A percentile compares a stretch with the other conserved stretches of the same genome.
Evolutionary conservation across 2,113 vertebrate species (phyloP).

Genomic region (Cheirogaleus medius): DNA sequence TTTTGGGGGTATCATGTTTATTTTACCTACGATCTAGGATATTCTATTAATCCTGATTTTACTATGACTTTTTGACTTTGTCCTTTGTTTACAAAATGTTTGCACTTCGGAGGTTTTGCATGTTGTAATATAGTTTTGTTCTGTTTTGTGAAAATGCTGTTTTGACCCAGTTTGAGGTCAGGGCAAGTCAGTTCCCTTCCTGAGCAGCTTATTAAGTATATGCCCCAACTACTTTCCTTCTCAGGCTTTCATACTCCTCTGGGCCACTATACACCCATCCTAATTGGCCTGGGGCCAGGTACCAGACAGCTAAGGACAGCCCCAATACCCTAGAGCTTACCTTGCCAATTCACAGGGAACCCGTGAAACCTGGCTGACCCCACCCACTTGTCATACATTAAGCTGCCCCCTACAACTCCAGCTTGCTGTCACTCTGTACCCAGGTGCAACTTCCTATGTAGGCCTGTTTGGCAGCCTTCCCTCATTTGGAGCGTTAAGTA

Average conservation of each 20-base stretch:
- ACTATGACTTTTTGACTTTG: background rate
- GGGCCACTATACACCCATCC: background rate
- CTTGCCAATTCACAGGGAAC: background rate
- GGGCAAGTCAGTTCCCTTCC: background rate
- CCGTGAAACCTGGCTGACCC: background rate
- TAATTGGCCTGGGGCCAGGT: background rate
- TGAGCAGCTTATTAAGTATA: background rate
- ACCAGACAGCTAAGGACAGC: background rate
- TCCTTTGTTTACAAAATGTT: background rate
- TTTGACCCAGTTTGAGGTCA: background rate
- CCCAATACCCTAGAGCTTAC: background rate
- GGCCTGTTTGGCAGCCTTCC: background rate
- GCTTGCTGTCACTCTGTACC: background rate
- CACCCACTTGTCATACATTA: background rate
- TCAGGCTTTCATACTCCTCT: background rate
- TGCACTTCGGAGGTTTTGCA: background rate
- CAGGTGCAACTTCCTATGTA: background rate
- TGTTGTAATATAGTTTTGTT: background rate
- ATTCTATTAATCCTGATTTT: constrained; percentile 1
- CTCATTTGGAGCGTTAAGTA: background rate
- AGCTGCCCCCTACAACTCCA: background rate
- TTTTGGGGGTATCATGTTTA: background rate
- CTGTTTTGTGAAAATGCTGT: background rate
- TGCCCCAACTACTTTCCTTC: background rate
- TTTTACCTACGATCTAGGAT: background rate